Conservation (phyloP, 2,888 invertebrate species). For the Eilema depressum region DNA sequence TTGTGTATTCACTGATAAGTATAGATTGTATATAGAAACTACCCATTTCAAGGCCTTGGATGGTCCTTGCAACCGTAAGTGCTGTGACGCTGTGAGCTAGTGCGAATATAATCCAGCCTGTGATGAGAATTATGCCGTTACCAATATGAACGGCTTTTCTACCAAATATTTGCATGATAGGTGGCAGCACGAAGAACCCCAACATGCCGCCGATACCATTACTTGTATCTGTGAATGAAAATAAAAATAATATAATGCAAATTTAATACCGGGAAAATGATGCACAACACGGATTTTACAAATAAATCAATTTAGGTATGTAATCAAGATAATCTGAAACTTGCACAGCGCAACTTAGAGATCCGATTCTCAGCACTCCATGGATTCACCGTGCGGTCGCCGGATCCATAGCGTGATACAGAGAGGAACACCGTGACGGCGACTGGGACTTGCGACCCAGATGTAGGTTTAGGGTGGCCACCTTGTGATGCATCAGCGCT, state of each 20-base stretch:
- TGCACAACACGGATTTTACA: too few relatives aligned
- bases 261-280: too few relatives aligned
- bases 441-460: too few relatives aligned
- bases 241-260: background rate
- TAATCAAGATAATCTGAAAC: too few relatives aligned
- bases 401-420: too few relatives aligned
- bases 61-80: conserved; percentile 46
- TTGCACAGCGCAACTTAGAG: too few relatives aligned
- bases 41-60: conserved; percentile 1
- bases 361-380: too few relatives aligned
- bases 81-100: conserved; percentile 48
- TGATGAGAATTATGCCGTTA: conserved; percentile 11
- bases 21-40: background rate
- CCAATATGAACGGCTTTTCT: background rate
- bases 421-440: too few relatives aligned
- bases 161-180: conserved; percentile 6
- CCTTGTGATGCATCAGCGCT: too few relatives aligned
- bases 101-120: conserved; percentile 57
- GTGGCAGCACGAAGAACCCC: background rate
- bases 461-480: too few relatives aligned
- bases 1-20: background rate
- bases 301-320: too few relatives aligned
- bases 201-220: conserved; percentile 39
- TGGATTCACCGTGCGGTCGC: too few relatives aligned
- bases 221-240: conserved; percentile 8